These are phyloP conservation scores for Megathymus violae DNA, from an alignment of 1,140 invertebrate genomes.

Conservation along the genomic window DNA sequence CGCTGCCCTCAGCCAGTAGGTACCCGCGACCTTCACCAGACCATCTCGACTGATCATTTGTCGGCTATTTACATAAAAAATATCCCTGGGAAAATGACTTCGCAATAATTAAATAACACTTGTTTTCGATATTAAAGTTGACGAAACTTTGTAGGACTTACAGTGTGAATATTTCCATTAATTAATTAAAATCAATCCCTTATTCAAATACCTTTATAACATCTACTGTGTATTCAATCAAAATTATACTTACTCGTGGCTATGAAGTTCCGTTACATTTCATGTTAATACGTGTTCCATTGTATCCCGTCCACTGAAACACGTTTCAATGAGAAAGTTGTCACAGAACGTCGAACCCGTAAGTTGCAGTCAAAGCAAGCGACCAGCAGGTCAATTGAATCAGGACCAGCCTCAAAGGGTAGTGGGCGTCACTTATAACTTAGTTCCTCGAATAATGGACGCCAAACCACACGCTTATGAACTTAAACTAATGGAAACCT, in stretches of 20 bases:
- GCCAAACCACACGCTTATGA: conserved; percentile 54
- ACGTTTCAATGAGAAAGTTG: conserved; percentile 14
- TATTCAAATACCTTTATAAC: too few species aligned
- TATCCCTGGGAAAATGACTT: too few species aligned
- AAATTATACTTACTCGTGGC: not conserved
- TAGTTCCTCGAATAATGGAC: conserved; percentile 60
- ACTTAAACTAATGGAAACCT: conserved; percentile 48
- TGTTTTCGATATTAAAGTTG: too few species aligned
- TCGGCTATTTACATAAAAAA: too few species aligned
- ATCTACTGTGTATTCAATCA: not conserved
- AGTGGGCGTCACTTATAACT: conserved; percentile 52
- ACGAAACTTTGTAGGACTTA: too few species aligned
- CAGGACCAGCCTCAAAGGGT: conserved; percentile 46
- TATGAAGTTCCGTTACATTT: not conserved
- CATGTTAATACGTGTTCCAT: not conserved
- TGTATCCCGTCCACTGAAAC: too few species aligned
- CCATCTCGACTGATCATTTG: too few species aligned
- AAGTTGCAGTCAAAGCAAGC: conserved; percentile 47
- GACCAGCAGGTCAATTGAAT: conserved; percentile 56
- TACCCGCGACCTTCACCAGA: too few species aligned
- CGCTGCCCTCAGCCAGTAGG: too few species aligned
- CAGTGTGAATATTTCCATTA: too few species aligned
- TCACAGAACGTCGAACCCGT: conserved; percentile 37
- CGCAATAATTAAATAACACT: too few species aligned
- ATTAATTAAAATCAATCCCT: too few species aligned